Evolutionary conservation across 2,113 vertebrate genomes (phyloP).

Genomic region (Dascyllus trimaculatus): DNA sequence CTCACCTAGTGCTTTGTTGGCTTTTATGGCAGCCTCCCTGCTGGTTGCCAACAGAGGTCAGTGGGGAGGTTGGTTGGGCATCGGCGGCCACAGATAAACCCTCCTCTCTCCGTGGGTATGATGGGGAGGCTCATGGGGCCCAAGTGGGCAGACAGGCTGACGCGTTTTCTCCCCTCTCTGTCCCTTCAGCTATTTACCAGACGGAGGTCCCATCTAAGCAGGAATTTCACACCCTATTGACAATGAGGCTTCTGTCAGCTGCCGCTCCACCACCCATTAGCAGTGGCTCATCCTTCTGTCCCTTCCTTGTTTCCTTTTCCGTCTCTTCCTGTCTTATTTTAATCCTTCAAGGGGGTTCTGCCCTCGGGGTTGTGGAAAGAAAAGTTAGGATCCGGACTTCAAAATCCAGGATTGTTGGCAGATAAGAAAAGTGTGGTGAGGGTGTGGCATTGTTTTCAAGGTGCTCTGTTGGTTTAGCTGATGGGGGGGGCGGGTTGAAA

Average conservation of each 20-base stretch:
- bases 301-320: constrained; percentile 50
- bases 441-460: constrained; percentile 48
- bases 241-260: constrained; percentile 81
- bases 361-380: constrained; percentile 46
- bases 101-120: constrained; percentile 56
- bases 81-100: constrained; percentile 67
- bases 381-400: constrained; percentile 55
- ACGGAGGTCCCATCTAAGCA: constrained; percentile 75
- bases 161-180: constrained; percentile 57
- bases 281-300: constrained; percentile 70
- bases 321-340: constrained; percentile 37
- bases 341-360: constrained; percentile 57
- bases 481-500: constrained; percentile 32
- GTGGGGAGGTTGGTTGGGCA: constrained; percentile 66
- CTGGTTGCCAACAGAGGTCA: constrained; percentile 62
- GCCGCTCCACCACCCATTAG: constrained; percentile 68
- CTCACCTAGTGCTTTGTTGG: constrained; percentile 43
- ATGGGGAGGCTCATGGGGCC: constrained; percentile 59
- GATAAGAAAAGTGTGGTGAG: constrained; percentile 46
- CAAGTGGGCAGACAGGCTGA: constrained; percentile 76
- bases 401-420: constrained; percentile 36
- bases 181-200: constrained; percentile 72
- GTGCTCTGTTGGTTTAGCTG: constrained; percentile 48
- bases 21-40: constrained; percentile 36
- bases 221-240: constrained; percentile 87